A percentile compares a stretch with the other conserved stretches of the same genome.
Evolutionary conservation across 2,888 invertebrate genomes (phyloP).

Genomic region (Caenorhabditis afra): DNA sequence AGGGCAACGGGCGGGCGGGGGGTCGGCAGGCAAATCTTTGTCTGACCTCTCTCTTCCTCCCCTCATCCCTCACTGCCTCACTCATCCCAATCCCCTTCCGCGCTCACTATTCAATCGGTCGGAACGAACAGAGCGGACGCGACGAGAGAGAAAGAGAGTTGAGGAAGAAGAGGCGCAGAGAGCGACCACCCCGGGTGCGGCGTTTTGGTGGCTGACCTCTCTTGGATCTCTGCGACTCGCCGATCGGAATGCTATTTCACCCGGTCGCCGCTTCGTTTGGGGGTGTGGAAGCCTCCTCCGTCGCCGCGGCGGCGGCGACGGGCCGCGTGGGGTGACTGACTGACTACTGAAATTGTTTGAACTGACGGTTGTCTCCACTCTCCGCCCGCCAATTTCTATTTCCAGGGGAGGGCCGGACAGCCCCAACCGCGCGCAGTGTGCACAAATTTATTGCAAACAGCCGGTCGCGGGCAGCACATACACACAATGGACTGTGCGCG

Average conservation of each 20-base stretch:
- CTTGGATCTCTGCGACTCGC: constrained; percentile 2
- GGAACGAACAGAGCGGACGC: constrained; percentile 5
- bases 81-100: background rate
- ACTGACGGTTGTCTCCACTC: constrained; percentile 18
- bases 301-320: background rate
- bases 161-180: constrained; percentile 13
- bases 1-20: constrained; percentile 4
- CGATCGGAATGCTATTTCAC: background rate
- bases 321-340: background rate
- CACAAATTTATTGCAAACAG: constrained; percentile 20
- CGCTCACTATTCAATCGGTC: constrained; percentile 14
- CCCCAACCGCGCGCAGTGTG: background rate
- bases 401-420: background rate
- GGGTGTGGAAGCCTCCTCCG: background rate
- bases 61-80: constrained; percentile 16
- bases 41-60: constrained; percentile 16
- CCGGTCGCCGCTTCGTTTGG: background rate
- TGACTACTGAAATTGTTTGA: constrained; percentile 48
- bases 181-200: constrained; percentile 17
- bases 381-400: constrained; percentile 11
- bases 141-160: background rate
- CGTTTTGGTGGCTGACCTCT: constrained; percentile 19
- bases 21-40: background rate
- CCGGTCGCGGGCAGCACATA: background rate
- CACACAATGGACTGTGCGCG: background rate